These are phyloP conservation scores for Epistrophella euchroma DNA, from an alignment of 2,888 invertebrate species.

Conservation along the genomic window DNA sequence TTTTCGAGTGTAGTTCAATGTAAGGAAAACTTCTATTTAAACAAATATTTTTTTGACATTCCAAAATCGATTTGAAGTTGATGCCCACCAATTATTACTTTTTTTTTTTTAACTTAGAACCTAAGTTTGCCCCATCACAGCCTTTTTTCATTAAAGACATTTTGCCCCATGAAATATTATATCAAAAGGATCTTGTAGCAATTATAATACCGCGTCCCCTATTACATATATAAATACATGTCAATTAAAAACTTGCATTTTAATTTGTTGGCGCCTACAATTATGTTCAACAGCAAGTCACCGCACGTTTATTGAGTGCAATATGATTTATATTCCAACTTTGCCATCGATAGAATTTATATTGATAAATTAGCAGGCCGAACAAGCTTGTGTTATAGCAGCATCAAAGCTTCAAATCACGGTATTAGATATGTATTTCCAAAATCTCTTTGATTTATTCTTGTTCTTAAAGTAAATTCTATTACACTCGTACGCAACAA, in stretches of 20 bases:
- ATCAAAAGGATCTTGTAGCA: not conserved
- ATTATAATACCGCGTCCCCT: not conserved
- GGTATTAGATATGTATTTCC: conserved; percentile 11
- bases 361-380: conserved; percentile 45
- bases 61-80: too few relatives aligned
- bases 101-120: not conserved
- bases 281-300: conserved; percentile 56
- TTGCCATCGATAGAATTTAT: conserved; percentile 24
- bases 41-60: too few relatives aligned
- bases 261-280: conserved; percentile 64
- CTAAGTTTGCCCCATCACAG: not conserved
- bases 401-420: conserved; percentile 8
- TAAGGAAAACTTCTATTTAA: too few relatives aligned
- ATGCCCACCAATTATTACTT: too few relatives aligned
- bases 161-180: not conserved
- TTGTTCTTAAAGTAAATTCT: conserved; percentile 12
- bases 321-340: conserved; percentile 64
- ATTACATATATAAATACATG: not conserved
- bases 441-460: conserved; percentile 57
- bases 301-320: conserved; percentile 44
- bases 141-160: not conserved
- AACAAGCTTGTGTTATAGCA: conserved; percentile 31
- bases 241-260: conserved; percentile 39
- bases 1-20: too few relatives aligned
- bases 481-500: conserved; percentile 13